Percentiles rank a stretch among this genome's conserved stretches.
Evolutionary conservation across 1,140 invertebrate species (phyloP).

Genomic region (Leptopilina clavipes): DNA sequence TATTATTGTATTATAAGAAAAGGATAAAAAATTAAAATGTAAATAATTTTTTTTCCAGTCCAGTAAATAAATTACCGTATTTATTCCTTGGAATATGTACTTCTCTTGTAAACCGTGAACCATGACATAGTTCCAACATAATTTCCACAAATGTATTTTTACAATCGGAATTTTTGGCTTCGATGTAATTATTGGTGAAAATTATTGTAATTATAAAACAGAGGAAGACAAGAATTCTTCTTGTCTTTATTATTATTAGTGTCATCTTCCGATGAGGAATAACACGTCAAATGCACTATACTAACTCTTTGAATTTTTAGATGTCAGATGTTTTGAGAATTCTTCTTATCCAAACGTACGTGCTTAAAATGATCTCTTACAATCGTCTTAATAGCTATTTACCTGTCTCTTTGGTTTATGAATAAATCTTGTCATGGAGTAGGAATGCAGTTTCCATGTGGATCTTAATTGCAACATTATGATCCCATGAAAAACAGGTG

Average conservation of each 20-base stretch:
- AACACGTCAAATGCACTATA: neutral
- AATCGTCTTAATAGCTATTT: conserved; percentile 18
- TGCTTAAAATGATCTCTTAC: neutral
- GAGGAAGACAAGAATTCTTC: neutral
- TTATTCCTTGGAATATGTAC: too few relatives aligned
- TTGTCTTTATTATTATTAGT: too few relatives aligned
- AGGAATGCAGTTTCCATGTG: conserved; percentile 26
- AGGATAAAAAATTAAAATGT: too few relatives aligned
- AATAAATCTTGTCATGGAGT: neutral
- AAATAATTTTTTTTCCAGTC: too few relatives aligned
- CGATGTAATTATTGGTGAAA: neutral
- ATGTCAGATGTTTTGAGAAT: neutral
- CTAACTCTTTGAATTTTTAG: neutral
- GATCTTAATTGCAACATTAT: conserved; percentile 17
- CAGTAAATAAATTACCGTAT: too few relatives aligned
- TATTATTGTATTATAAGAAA: too few relatives aligned
- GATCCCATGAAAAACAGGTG: conserved; percentile 24
- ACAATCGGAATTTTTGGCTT: neutral
- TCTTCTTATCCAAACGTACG: conserved; percentile 30
- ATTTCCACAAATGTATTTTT: neutral
- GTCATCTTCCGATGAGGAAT: neutral
- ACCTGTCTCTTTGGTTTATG: conserved; percentile 11
- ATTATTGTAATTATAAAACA: neutral
- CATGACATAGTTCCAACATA: conserved; percentile 7
- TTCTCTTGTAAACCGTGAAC: conserved; percentile 4